Evolutionary conservation across 2,888 invertebrate genomes (phyloP).

Genomic region (Dryobotodes eremita): DNA sequence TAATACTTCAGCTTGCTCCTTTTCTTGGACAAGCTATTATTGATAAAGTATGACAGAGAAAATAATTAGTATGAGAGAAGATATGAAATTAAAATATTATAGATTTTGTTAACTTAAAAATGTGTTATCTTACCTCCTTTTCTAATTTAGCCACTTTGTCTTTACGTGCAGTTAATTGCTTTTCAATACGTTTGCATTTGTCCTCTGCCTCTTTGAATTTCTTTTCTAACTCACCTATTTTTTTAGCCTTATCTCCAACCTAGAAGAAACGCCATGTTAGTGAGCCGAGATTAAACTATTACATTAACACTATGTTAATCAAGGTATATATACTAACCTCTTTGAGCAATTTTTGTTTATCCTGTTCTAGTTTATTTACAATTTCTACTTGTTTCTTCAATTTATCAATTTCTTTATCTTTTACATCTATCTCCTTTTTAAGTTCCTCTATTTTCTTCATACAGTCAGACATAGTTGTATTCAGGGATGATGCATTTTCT

Average conservation of each 20-base stretch:
- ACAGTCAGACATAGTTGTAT: constrained; percentile 89
- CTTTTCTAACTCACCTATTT: constrained; percentile 92
- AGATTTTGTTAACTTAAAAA: constrained; percentile 3
- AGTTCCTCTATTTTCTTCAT: constrained; percentile 92
- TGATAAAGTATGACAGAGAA: constrained; percentile 61
- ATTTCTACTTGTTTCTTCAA: constrained; percentile 91
- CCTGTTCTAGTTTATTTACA: constrained; percentile 87
- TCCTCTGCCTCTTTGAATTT: constrained; percentile 93
- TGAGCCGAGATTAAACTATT: not conserved
- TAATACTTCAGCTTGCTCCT: constrained; percentile 84
- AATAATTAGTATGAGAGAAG: constrained; percentile 57
- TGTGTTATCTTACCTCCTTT: constrained; percentile 88
- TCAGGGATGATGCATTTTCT: constrained; percentile 90
- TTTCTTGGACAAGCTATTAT: constrained; percentile 88
- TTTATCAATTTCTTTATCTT: constrained; percentile 92
- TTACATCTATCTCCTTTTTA: constrained; percentile 92
- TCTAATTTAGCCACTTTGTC: constrained; percentile 91
- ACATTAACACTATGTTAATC: not conserved
- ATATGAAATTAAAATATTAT: constrained; percentile 10
- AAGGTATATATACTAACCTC: constrained; percentile 82
- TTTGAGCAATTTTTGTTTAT: constrained; percentile 91
- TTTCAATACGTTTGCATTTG: constrained; percentile 91
- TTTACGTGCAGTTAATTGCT: constrained; percentile 89
- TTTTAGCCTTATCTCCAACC: constrained; percentile 92
- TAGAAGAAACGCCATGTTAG: constrained; percentile 72